A percentile compares a stretch with the other conserved stretches of the same genome.
phyloP scores from a whole-genome alignment of 2,113 vertebrate genomes.

The Phasianus colchicus region DNA sequence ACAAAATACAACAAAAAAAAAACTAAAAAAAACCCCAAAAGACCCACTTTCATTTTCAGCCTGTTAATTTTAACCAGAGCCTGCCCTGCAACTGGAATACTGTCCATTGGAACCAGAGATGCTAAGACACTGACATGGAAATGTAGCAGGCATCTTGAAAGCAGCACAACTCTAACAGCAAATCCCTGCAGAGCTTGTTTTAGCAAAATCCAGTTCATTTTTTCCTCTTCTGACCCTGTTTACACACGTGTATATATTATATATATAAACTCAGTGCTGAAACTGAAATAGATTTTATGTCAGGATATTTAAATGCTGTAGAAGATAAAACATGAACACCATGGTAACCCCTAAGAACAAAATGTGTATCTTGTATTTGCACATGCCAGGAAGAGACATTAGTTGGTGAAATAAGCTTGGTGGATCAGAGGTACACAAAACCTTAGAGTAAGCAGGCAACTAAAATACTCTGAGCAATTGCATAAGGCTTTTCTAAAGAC shows the following conservation, averaged over 20 bases:
- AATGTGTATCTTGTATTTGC: background rate
- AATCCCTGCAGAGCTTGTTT: background rate
- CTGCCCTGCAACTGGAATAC: background rate
- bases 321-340: background rate
- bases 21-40: background rate
- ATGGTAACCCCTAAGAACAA: background rate
- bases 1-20: background rate
- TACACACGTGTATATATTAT: too few species aligned
- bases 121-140: background rate
- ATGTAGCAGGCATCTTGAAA: background rate
- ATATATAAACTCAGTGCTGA: background rate
- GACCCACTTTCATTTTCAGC: background rate
- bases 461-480: background rate
- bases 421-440: background rate
- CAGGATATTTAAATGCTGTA: background rate
- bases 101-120: background rate
- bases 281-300: background rate
- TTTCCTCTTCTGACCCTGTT: background rate
- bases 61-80: background rate
- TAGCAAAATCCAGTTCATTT: background rate
- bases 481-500: background rate
- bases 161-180: background rate
- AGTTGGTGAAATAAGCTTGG: background rate
- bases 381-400: background rate
- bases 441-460: background rate